Evolutionary conservation across 2,888 invertebrate genomes (phyloP).

Genomic region (Caenorhabditis virilis): DNA sequence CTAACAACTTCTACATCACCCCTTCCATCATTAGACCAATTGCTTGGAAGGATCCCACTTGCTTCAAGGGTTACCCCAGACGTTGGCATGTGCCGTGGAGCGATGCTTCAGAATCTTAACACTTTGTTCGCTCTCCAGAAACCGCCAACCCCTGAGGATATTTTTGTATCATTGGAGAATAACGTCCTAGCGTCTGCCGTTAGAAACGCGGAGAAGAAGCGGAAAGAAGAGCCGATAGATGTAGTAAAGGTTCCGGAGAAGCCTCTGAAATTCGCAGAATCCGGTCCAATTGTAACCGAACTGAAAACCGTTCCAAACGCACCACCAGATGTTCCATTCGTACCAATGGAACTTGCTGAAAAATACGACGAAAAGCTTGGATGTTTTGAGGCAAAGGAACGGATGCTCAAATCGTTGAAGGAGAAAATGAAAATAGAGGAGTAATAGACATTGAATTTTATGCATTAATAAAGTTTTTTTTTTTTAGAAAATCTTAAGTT

Average conservation of each 20-base stretch:
- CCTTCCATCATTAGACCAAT: slow-evolving; percentile 28
- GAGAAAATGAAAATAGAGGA: slow-evolving; percentile 36
- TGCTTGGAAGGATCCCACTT: slow-evolving; percentile 27
- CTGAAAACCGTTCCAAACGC: slow-evolving; percentile 8
- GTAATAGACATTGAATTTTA: not conserved
- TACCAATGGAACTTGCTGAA: slow-evolving; percentile 35
- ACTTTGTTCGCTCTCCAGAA: slow-evolving; percentile 44
- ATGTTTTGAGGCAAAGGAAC: slow-evolving; percentile 48
- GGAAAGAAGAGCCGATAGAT: slow-evolving; percentile 3
- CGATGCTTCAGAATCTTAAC: slow-evolving; percentile 45
- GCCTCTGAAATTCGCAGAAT: too few relatives aligned
- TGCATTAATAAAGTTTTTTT: not conserved
- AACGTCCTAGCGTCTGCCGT: slow-evolving; percentile 51
- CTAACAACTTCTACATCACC: not conserved
- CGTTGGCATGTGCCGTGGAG: slow-evolving; percentile 33
- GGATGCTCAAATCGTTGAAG: slow-evolving; percentile 47
- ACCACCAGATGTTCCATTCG: slow-evolving; percentile 35
- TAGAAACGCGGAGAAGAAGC: slow-evolving; percentile 40
- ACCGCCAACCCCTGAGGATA: slow-evolving; percentile 20
- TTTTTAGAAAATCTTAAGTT: too few relatives aligned
- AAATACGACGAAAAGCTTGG: slow-evolving; percentile 31
- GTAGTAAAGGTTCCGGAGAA: slow-evolving; percentile 1
- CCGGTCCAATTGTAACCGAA: slow-evolving; percentile 5
- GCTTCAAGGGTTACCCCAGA: slow-evolving; percentile 30
- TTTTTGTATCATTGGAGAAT: slow-evolving; percentile 35